Base-by-base conservation (phyloP, 2,113 vertebrate genomes). In the Chloropsis cyanopogon region DNA sequence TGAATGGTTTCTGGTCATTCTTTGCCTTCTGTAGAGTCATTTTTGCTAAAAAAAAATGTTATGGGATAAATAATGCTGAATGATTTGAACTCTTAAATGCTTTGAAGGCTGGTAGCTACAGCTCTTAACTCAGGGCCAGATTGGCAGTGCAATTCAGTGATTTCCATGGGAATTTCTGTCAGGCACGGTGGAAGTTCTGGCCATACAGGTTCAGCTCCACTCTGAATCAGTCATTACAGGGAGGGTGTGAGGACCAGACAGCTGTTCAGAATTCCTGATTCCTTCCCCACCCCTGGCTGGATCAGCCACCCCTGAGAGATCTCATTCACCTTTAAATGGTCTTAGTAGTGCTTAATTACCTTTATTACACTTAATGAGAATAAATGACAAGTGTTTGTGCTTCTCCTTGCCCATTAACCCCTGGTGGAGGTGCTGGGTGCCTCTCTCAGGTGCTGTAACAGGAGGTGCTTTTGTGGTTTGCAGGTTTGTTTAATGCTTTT, bases 401-500 rank as follows among this genome's bases (percentile, higher is more conserved):
- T 42, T 85, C 18, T 85, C 41, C 86, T 65, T 79, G 65, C 64
- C 59, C 52, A 1, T 57, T 14, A 87, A 31, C 33, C 72, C 33
- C 66, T 82, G 4, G 6, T 28, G 35, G 54, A 76, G 76, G 35
- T 77, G 88, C 44, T 9, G 23, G 69, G 60, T 44, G 18, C n/a
- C 25, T 33, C n/a, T 71, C 61, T 47, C 87, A 80, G 73, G 49
- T 94, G 41, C 96, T 75, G 78, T 90, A 94, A 97, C 92, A 93
- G 60, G 29, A 96, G 64, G 91, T 61, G 93, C 76, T 94, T 95
- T 95, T 83, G 66, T 93, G 44, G 61, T 92, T 97, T 97, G 44
- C 95, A 99, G 99, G 99, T 94, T 98, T 99, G 92, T 99, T 99
- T 98, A 99, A 99, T 92, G 99, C 99, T 96, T 99, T 99, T 95